A percentile compares a stretch with the other conserved stretches of the same genome.
phyloP scores from a whole-genome alignment of 1,140 invertebrate species.

The Calycopis cecrops region DNA sequence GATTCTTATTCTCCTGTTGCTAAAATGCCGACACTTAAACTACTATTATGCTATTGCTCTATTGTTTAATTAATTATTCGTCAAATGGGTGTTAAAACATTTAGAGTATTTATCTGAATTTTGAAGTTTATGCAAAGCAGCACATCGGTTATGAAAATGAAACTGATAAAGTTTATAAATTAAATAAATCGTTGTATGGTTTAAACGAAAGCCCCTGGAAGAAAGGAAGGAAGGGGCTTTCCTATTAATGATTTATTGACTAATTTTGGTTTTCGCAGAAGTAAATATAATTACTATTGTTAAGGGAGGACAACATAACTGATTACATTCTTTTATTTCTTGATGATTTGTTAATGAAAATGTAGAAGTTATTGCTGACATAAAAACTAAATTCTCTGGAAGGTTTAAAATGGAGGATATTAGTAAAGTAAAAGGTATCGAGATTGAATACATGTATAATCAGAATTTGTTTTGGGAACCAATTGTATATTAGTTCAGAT shows the following conservation, averaged over 20 bases:
- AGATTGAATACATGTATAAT: conserved; percentile 20
- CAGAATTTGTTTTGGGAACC: no score
- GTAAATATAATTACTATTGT: conserved; percentile 34
- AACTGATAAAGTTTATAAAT: conserved; percentile 30
- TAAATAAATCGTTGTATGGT: conserved; percentile 33
- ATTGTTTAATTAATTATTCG: conserved; percentile 24
- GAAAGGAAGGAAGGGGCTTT: conserved; percentile 30
- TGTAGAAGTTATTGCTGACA: conserved; percentile 28
- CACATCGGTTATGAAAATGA: conserved; percentile 42
- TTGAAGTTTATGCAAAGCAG: conserved; percentile 44
- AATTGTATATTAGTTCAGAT: no score
- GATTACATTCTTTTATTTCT: conserved; percentile 35
- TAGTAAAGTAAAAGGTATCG: conserved; percentile 37
- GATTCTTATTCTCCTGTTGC: conserved; percentile 40
- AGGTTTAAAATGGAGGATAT: conserved; percentile 48
- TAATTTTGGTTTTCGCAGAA: conserved; percentile 25
- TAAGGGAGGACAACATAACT: conserved; percentile 15
- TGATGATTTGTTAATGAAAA: conserved; percentile 32
- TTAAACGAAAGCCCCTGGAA: conserved; percentile 28
- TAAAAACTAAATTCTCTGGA: conserved; percentile 33
- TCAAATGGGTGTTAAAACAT: conserved; percentile 58
- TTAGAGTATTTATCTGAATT: conserved; percentile 19
- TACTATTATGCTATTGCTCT: conserved; percentile 38
- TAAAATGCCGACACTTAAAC: conserved; percentile 33
- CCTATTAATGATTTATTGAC: conserved; percentile 28